Percentiles rank a stretch among this genome's conserved stretches.
Conservation (phyloP, 2,113 vertebrate genomes). For the rabbit (Oryctolagus cuniculus) region mOryCun1.1 NC_091436.1:116001001-116001500, state of each 20-base stretch:
- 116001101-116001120: not conserved
- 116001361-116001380: too few relatives aligned
- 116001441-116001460: rapidly evolving
- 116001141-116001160: not conserved
- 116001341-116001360: not conserved
- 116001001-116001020: not conserved
- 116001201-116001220: not conserved
- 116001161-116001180: not conserved
- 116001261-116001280: not conserved
- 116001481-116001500: not conserved
- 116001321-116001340: not conserved
- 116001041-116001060: not conserved
- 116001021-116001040: not conserved
- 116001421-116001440: not conserved
- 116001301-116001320: not conserved
- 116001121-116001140: not conserved
- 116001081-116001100: not conserved
- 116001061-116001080: not conserved
- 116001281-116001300: not conserved
- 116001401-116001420: not conserved
- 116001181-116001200: not conserved
- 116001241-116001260: not conserved
- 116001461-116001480: not conserved
- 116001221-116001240: not conserved
- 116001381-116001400: not conserved